phyloP scores from a whole-genome alignment of 2,113 vertebrate genomes.

The Pontoporia blainvillei region DNA sequence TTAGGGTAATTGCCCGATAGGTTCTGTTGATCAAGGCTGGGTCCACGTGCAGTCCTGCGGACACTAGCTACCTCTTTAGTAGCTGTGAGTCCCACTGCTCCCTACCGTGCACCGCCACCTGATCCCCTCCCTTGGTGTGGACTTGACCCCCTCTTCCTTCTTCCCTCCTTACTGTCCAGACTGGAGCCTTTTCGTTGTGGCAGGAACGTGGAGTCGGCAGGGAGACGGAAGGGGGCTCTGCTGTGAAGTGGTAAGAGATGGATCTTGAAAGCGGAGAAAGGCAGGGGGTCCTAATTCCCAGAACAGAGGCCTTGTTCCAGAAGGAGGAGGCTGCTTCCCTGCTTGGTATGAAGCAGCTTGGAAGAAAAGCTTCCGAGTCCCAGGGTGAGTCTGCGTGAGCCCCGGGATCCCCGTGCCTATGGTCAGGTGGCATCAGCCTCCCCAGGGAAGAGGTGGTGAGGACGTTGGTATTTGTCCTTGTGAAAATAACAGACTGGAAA shows the following conservation, averaged over 20 bases:
- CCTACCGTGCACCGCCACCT: neutral
- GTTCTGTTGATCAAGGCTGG: neutral
- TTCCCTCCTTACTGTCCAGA: neutral
- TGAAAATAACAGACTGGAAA: neutral
- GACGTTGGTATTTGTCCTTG: neutral
- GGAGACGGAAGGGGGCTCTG: neutral
- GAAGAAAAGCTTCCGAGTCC: neutral
- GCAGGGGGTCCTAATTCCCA: neutral
- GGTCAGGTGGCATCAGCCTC: neutral
- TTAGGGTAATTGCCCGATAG: constrained; percentile 62
- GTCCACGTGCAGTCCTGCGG: neutral
- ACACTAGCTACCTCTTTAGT: neutral
- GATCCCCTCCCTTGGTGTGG: neutral
- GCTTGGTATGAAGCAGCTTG: neutral
- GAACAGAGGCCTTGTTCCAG: neutral
- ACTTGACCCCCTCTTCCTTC: neutral
- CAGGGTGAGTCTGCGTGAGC: no score
- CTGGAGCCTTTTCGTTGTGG: neutral
- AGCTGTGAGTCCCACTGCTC: neutral
- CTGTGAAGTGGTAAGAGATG: neutral
- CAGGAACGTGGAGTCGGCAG: constrained; percentile 38
- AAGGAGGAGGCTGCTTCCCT: neutral
- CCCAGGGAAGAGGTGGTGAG: neutral
- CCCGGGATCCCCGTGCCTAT: neutral
- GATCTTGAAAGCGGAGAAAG: constrained; percentile 1